Percentiles rank a stretch among this genome's conserved stretches.
Evolutionary conservation across 2,888 invertebrate genomes (phyloP).

Genomic region (Thymelicus lineola): DNA sequence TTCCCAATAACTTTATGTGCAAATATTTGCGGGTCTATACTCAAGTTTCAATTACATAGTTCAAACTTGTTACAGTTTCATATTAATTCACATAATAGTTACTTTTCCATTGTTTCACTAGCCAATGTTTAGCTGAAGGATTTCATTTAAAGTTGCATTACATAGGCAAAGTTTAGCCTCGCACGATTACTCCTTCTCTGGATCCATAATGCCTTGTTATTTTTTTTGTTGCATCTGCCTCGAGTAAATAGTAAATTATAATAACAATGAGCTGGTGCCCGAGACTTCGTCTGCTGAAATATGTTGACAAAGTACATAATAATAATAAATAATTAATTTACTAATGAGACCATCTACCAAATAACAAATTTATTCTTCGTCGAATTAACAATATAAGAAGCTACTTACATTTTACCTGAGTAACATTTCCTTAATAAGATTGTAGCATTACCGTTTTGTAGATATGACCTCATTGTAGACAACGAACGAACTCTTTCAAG

Average conservation of each 20-base stretch:
- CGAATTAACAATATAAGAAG: no score
- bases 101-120: neutral
- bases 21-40: neutral
- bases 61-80: neutral
- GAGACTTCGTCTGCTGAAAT: no score
- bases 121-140: neutral
- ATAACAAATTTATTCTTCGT: no score
- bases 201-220: no score
- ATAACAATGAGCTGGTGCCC: no score
- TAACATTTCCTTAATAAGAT: no score
- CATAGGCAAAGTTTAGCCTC: neutral
- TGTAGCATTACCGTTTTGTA: neutral
- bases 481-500: slow-evolving; percentile 2
- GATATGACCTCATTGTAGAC: neutral
- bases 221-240: no score
- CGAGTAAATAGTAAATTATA: no score
- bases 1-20: neutral
- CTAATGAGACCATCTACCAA: no score
- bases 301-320: no score
- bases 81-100: neutral
- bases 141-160: neutral
- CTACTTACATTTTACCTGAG: no score
- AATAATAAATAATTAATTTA: no score
- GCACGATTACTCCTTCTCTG: neutral
- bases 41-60: neutral